Evolutionary conservation across 2,113 vertebrate species (phyloP), one percentile per base, ranked within the genome.

Genomic region (Ptyas mucosa): DNA sequence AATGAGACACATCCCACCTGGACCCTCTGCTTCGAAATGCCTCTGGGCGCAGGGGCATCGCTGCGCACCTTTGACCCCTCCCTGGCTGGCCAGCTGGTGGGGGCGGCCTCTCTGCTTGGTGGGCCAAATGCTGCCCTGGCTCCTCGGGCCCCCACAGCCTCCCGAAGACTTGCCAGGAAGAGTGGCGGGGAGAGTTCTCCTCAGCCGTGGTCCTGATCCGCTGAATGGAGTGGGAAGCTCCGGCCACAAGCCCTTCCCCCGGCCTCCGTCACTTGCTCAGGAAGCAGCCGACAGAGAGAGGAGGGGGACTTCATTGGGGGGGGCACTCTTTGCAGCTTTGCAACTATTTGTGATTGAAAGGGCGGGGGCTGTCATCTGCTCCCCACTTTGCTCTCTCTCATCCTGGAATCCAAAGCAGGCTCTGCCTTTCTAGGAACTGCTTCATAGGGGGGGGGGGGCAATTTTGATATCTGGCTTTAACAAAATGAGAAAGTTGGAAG

Each of bases 401-500:
- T 24, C 20, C 85, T 85, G 85, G 43, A 23, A 46, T 26, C 49
- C 3, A 97, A 97, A 96, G 26, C 93, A 14, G 9, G 3, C 85
- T 75, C n/a, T 69, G 53, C 21, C 58, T 34, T 23, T 12, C 3
- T 5, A 8, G 10, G 23, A 57, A 87, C 2, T 5, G 21, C 39
- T 39, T 21, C 51, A 5, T 11, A 10, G 3, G 18, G 52, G 11
- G 3, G 3, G n/a, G 2, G 18, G 61, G 20, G 1, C n/a, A 2
- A 6, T 0, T n/a, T 4, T 1, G 34, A n/a, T 12, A 5, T 15
- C 12, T 8, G 69, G n/a, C 15, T 39, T 64, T 29, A 10, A 39
- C 8, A 6, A 1, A 11, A 64, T 3, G 10, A 23, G 34, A 43
- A 20, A 9, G 81, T 23, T 86, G 85, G 9, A 12, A 26, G 85